These are phyloP conservation scores for Berghia stephanieae DNA, from an alignment of 1,140 invertebrate genomes.

Conservation along the genomic window DNA sequence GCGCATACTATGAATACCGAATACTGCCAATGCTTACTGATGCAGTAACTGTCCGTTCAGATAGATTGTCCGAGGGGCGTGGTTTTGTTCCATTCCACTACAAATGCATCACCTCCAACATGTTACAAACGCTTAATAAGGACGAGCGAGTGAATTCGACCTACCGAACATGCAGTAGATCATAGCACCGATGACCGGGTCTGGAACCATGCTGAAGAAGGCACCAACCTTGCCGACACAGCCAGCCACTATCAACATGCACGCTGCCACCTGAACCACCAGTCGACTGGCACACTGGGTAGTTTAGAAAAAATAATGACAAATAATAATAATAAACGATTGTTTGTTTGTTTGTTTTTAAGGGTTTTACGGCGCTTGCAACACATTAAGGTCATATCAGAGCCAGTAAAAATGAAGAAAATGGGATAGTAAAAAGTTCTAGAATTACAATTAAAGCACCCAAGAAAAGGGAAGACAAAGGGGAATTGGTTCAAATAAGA, in stretches of 20 bases:
- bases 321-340: too few relatives aligned
- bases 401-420: too few relatives aligned
- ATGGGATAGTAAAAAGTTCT: too few relatives aligned
- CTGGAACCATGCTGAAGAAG: slow-evolving; percentile 86
- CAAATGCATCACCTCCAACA: not conserved
- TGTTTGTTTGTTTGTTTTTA: too few relatives aligned
- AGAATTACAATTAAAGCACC: too few relatives aligned
- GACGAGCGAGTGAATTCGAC: not conserved
- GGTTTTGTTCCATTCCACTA: too few relatives aligned
- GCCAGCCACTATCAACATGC: slow-evolving; percentile 82
- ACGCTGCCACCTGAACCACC: slow-evolving; percentile 83
- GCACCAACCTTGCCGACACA: slow-evolving; percentile 78
- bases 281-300: slow-evolving; percentile 84
- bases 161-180: slow-evolving; percentile 89
- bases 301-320: too few relatives aligned
- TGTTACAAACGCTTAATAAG: not conserved
- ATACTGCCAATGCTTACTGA: not conserved
- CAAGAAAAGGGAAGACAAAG: too few relatives aligned
- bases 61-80: too few relatives aligned
- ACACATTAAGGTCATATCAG: too few relatives aligned
- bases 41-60: not conserved
- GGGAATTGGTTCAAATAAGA: too few relatives aligned
- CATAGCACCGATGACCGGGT: slow-evolving; percentile 85
- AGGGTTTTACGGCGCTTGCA: too few relatives aligned
- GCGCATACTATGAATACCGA: not conserved